Evolutionary conservation across 2,797 vertebrate genomes (phyloP), one percentile per base, ranked within the genome.

Genomic region (Tamandua tetradactyla): DNA sequence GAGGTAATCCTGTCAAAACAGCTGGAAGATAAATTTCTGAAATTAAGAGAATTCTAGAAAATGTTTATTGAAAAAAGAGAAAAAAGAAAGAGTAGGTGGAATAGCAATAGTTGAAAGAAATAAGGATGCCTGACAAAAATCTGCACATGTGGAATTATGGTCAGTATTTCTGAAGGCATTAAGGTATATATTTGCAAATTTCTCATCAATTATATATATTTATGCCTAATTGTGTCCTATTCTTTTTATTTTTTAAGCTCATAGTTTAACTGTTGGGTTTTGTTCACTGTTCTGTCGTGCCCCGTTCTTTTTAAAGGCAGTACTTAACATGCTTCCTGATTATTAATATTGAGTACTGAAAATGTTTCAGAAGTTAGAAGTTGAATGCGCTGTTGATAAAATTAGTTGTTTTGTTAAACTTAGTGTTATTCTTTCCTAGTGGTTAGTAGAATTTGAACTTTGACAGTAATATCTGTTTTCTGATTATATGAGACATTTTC

Each of bases 401-500:
- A 25, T 84, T 69, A 79, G 64, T 42, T 82, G 23, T 18, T 79
- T 23, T 75, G 35, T 72, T 75, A 14, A 68, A 80, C 87, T 94
- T 87, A 72, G 44, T 72, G 8, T 86, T 27, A 78, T 90, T 86
- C 52, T 91, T 94, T n/a, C 22, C 14, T 90, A 62, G 37, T 89
- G 49, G 13, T 81, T 94, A 62, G 61, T 78, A 91, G 15, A 59
- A 8, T 95, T 95, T 94, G 75, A 92, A 91, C 57, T 95, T 61
- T 87, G 81, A 85, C 57, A 68, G n/a, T 88, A 81, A 57, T 71
- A 69, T 89, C 84, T 96, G 40, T 93, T 96, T 74, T 88, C 89
- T 88, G n/a, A 69, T 91, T 93, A 27, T 37, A 12, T 68, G 37
- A 74, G 74, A 76, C 30, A 55, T 72, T 96, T 97, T 91, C 52